Base-by-base conservation (phyloP, 1,140 invertebrate genomes). In the Lineus longissimus region DNA sequence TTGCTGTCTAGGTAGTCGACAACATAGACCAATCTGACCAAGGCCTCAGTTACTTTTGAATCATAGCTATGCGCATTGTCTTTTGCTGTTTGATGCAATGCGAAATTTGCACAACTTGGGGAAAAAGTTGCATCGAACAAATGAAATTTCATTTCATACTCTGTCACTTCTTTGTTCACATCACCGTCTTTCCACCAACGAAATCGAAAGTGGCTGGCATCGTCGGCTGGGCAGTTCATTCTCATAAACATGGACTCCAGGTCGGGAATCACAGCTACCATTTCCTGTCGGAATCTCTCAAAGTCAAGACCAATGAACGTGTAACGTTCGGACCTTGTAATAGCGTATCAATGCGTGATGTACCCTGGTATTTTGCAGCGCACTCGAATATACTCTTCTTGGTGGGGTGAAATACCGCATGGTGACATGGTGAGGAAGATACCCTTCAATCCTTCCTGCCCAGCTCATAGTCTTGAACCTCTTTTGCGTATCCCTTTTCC, bases 221-320 rank as follows among this genome's bases (percentile, higher is more conserved):
- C 55, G 17, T 23, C 19, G 23, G 2, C 1, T 29, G 59, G 56
- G 2, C 64, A 62, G 22, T 61, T 60, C 7, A 70, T 63, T 56
- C 60, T 55, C 19, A 62, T 45, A 40, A 67, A 70, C 65, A 67
- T 67, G 2, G 57, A 25, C 51, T 70, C 57, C 15, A 70, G 63
- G 33, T 70, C 63, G 4, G 36, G 65, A 4, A 61, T 36, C 6
- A 67, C 15, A 2, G 59, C 59, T 17, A 60, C 27, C 11, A 27
- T 22, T 19, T 67, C 59, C 40, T 51, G 30, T 51, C 68, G 36
- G 58, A 64, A 64, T 59, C 62, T 55, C 2, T 13, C n/a, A 64
- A 27, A 30, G 60, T 45, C 2, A 25, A 23, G 6, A 54, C 29
- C 31, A 55, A 25, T 7, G 6, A 25, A 19, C 54, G 30, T 33